Base-by-base conservation (phyloP, 2,888 invertebrate genomes). In the Sarcophaga variegata region DNA sequence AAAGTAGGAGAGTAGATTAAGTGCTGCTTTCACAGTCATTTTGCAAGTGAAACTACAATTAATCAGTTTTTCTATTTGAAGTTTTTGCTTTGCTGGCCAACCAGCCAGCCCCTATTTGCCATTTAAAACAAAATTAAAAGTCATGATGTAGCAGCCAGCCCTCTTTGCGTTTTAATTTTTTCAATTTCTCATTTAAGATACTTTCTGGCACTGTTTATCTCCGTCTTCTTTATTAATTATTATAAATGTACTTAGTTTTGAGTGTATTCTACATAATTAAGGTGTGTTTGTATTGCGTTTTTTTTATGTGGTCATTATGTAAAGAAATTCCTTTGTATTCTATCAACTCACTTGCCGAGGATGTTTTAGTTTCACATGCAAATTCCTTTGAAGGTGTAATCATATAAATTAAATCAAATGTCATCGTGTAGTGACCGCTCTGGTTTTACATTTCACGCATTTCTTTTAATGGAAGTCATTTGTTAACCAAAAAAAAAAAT, bases 31-130 rank as follows among this genome's bases (percentile, higher is more conserved):
- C 12, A 37, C 10, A 60, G 64, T 66, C 54, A 69, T 88, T 88
- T 90, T 89, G 91, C 90, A 91, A 89, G 89, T 89, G 89, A 89
- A 91, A 90, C 89, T 87, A 88, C 89, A 89, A 90, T 91, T 91
- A 91, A 90, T 92, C 91, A 91, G 89, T 63, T 81, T 64, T 78
- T 72, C 37, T 62, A 37, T 86, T 82, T 66, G 49, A 17, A 17
- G 37, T 62, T 8, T 66, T 14, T 14, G 47, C 22, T 47, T 37
- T 37, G 1, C 22, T 47, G 17, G 5, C 70, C 54, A 37, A 45
- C 22, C 47, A 49, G 11, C 17, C 45, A n/a, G 69, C 78, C 60
- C 22, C 59, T 12, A 22, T 69, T 69, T 60, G n/a, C 27, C 25
- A 77, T 22, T 59, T 60, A 62, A 17, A 37, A 54, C 25, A 66